Percentiles rank a stretch among this genome's conserved stretches.
phyloP scores from a whole-genome alignment of 2,888 invertebrate genomes.

The Idaea dimidiata region DNA sequence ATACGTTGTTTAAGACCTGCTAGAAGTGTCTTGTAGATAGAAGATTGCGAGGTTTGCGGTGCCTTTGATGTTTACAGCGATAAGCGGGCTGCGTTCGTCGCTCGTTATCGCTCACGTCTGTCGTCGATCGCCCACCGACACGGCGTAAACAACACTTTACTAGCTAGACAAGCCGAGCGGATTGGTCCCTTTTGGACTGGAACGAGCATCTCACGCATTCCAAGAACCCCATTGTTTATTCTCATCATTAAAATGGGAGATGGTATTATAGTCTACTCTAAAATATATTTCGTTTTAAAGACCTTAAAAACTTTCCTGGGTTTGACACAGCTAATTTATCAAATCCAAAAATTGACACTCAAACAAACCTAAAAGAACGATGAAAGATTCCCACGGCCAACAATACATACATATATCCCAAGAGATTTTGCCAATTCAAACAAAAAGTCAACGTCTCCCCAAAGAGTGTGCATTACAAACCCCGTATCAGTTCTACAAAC shows the following conservation, averaged over 20 bases:
- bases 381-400: background rate
- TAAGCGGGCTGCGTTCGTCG: conserved; percentile 46
- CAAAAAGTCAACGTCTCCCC: conserved; percentile 31
- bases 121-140: conserved; percentile 31
- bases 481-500: conserved; percentile 54
- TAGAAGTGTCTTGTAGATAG: conserved; percentile 22
- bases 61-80: conserved; percentile 53
- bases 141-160: conserved; percentile 31
- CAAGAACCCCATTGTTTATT: background rate
- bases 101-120: conserved; percentile 47
- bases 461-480: conserved; percentile 36
- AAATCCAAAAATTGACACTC: background rate
- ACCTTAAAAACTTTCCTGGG: too few species aligned
- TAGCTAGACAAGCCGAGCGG: background rate
- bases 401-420: background rate
- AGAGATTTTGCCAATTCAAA: conserved; percentile 10
- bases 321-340: too few species aligned
- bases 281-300: too few species aligned
- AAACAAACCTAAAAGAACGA: background rate
- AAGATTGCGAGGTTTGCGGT: conserved; percentile 35
- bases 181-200: background rate
- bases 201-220: background rate
- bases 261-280: background rate
- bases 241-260: background rate
- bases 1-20: background rate